Evolutionary conservation across 2,888 invertebrate genomes (phyloP).

Genomic region (Serrognathus titanus): DNA sequence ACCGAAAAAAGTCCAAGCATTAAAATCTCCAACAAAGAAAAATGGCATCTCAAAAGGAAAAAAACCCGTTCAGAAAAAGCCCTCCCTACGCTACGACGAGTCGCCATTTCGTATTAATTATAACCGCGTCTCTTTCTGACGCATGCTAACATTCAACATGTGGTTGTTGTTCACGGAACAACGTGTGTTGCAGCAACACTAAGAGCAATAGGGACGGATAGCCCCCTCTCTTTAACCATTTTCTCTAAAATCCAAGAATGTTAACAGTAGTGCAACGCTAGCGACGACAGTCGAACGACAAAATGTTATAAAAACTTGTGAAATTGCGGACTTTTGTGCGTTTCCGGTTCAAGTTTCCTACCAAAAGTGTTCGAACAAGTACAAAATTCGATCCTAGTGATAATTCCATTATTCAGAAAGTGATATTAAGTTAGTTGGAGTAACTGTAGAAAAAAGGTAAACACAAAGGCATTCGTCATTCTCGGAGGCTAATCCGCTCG

Average conservation of each 20-base stretch:
- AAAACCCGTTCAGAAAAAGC: neutral
- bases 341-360: neutral
- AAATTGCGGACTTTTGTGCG: neutral
- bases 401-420: neutral
- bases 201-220: neutral
- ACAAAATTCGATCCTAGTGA: neutral
- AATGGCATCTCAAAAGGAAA: neutral
- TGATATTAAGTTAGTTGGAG: neutral
- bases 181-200: neutral
- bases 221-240: slow-evolving; percentile 6
- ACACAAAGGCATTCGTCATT: neutral
- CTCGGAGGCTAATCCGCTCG: too few species aligned
- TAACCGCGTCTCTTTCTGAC: neutral
- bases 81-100: neutral
- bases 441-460: slow-evolving; percentile 1
- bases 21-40: slow-evolving; percentile 1
- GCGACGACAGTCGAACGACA: slow-evolving; percentile 5
- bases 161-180: slow-evolving; percentile 1
- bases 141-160: slow-evolving; percentile 8
- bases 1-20: neutral
- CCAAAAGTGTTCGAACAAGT: neutral
- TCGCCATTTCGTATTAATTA: neutral
- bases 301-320: slow-evolving; percentile 4
- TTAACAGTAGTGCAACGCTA: slow-evolving; percentile 13
- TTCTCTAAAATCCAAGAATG: slow-evolving; percentile 13